phyloP scores from a whole-genome alignment of 30 jellyfish, hydroid and myxozoan genomes.

The Turritopsis rubra region DNA sequence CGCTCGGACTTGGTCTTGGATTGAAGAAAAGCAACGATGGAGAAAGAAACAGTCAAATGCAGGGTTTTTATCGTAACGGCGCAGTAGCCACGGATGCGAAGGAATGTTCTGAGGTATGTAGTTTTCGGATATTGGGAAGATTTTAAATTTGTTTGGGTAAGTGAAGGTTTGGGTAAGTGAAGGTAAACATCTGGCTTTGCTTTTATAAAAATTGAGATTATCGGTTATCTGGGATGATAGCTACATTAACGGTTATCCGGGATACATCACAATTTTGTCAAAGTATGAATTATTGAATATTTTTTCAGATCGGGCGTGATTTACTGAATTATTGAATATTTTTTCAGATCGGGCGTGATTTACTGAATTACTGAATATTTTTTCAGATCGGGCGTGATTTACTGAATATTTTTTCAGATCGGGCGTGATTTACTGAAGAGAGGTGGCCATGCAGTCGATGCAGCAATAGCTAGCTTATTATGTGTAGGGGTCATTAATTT shows the following conservation, averaged over 20 bases:
- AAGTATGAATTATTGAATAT: no score
- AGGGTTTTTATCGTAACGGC: slow-evolving; percentile 13
- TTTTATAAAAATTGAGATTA: no score
- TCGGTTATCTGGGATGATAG: no score
- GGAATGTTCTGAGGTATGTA: slow-evolving; percentile 26
- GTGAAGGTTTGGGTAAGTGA: no score
- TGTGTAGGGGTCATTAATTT: slow-evolving; percentile 67
- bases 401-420: slow-evolving; percentile 30
- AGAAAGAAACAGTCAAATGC: neutral
- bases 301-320: neutral
- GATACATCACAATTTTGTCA: no score
- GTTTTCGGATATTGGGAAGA: no score
- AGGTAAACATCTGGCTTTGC: no score
- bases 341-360: slow-evolving; percentile 56
- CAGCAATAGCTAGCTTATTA: slow-evolving; percentile 61
- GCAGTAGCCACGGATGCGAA: slow-evolving; percentile 38
- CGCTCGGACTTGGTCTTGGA: slow-evolving; percentile 25
- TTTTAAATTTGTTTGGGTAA: no score
- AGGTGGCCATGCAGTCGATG: slow-evolving; percentile 94
- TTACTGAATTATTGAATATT: slow-evolving; percentile 9
- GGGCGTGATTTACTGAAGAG: slow-evolving; percentile 55
- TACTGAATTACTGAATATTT: no score
- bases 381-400: neutral
- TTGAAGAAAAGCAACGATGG: slow-evolving; percentile 9
- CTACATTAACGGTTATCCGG: no score